Percentiles rank a stretch among this genome's conserved stretches.
These are phyloP conservation scores for Gymnoscelis rufifasciata DNA, from an alignment of 2,888 invertebrate species.

Conservation along the genomic window DNA sequence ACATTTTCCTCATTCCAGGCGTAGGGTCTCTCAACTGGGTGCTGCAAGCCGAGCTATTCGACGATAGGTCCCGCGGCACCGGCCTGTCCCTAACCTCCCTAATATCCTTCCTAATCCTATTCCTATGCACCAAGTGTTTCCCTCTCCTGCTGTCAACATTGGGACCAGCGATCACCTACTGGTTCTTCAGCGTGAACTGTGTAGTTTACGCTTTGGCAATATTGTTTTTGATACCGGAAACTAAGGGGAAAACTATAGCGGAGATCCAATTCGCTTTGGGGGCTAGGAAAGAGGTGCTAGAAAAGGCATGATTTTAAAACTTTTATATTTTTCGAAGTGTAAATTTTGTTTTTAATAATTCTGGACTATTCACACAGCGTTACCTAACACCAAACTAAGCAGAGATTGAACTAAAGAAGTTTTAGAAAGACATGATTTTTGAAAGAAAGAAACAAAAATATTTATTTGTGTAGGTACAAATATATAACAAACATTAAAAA, in stretches of 20 bases:
- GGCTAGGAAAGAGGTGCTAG: not conserved
- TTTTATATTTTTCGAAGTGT: no score
- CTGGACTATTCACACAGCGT: no score
- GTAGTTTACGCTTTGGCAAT: constrained; percentile 36
- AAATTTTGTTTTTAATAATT: no score
- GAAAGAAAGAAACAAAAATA: no score
- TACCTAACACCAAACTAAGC: no score
- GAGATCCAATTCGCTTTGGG: constrained; percentile 53
- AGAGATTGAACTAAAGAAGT: no score
- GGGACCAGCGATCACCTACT: constrained; percentile 47
- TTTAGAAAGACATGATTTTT: no score
- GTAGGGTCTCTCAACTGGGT: constrained; percentile 49
- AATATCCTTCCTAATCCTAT: constrained; percentile 29
- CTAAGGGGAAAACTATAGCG: constrained; percentile 54
- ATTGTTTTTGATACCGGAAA: constrained; percentile 51
- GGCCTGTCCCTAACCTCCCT: constrained; percentile 36
- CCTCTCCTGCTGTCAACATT: constrained; percentile 32
- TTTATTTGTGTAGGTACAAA: no score
- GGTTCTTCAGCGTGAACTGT: constrained; percentile 41
- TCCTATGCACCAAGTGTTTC: constrained; percentile 47
- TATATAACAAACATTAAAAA: no score
- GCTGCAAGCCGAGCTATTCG: constrained; percentile 49
- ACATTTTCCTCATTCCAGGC: constrained; percentile 37
- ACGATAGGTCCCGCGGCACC: constrained; percentile 42
- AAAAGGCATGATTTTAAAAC: not conserved